Base-by-base conservation (phyloP, 1,140 invertebrate species). In the Sogatella furcifera region DNA sequence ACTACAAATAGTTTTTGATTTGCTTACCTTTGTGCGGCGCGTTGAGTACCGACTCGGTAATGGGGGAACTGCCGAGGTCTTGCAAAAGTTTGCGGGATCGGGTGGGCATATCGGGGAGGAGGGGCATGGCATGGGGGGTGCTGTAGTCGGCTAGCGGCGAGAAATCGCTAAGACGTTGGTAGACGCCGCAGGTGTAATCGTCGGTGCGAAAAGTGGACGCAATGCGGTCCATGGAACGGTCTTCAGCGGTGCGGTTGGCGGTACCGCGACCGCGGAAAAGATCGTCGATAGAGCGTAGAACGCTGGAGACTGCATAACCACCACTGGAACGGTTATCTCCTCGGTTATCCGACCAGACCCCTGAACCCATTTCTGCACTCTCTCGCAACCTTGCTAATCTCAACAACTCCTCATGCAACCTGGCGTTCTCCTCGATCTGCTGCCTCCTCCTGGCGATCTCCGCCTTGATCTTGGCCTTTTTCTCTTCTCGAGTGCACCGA, bases 401-500 rank as follows among this genome's bases (percentile, higher is more conserved):
- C 22, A 79, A 66, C 8, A 83, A 70, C 65, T 83, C 80, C 46
- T 79, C 76, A 66, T 83, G 80, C 5, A 83, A 69, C 24, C 78
- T 71, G 6, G 78, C 76, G 55, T 80, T 79, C 62, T 83, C 80
- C 66, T 83, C 81, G n/a, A 85, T 78, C 66, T 83, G 80, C 60
- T 77, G 76, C 55, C 81, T 74, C 4, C 83, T 69, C 34, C 81
- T 72, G 5, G 81, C 80, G 59, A 84, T 84, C 70, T 85, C 83
- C 11, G 80, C 79, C 68, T 84, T 82, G 49, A 84, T 78, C 62
- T 80, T 75, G 13, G 78, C 76, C 63, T 82, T 81, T 66, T 81
- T 82, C 64, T 83, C 79, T 67, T 84, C 81, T 3, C 78, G 62
- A 17, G 67, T 75, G 22, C 77, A 62, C 52, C 75, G 66, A 54